Evolutionary conservation across 1,140 invertebrate species (phyloP), one percentile per base, ranked within the genome.

Genomic region (Polypedilum pembai): DNA sequence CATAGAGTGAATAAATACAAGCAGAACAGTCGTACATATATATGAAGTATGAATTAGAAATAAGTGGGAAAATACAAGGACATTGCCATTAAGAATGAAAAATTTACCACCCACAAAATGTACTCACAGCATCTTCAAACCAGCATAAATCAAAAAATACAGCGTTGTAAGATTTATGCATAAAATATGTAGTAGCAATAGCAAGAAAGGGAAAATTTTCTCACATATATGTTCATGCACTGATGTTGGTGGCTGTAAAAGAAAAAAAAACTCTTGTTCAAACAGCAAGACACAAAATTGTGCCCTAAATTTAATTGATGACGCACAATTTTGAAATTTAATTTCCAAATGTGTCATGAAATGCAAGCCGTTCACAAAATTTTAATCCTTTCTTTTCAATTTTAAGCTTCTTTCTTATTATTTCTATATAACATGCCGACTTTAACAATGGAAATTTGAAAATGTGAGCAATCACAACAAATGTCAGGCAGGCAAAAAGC

Each of bases 401-500:
- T 33, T 33, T 33, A 33, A 33, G 24, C 24, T 5, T 5, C 5
- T 33, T 33, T 33, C 24, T 33, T 33, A 33, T 33, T 33, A 33
- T 33, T 33, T 33, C 24, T 33, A 5, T 33, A 5, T 33, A 33
- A 33, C 24, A 33, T 33, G 24, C 24, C 24, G 24, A 33, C n/a
- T 5, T 33, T 1, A 33, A 33, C 24, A 33, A 33, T 33, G 24
- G 5, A 33, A 33, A 33, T 33, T 33, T 33, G 24, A 33, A 33
- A 33, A 56, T 56, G 10, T 56, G 45, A 56, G 45, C 45, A 56
- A n/a, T 56, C 45, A 56, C 45, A 56, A 56, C 10, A 56, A 56
- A 56, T 56, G 45, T 56, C n/a, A 33, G 24, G 24, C n/a, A 33
- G 24, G 24, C 24, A 33, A 4, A 56, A 56, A 56, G 45, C n/a